phyloP scores from a whole-genome alignment of 2,888 invertebrate species.

The Diloba caeruleocephala region DNA sequence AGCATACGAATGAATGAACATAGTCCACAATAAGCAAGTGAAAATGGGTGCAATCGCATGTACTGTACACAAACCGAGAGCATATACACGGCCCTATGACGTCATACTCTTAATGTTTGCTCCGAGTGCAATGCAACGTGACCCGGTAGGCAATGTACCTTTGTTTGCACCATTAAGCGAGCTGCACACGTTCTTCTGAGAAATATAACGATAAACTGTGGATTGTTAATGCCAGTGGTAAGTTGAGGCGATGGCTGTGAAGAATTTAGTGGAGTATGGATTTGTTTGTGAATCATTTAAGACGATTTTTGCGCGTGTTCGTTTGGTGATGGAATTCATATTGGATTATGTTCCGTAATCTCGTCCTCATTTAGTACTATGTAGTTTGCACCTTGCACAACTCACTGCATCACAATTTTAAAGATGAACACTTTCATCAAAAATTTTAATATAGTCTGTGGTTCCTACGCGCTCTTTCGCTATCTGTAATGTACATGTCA shows the following conservation, averaged over 20 bases:
- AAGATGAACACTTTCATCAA: too few relatives aligned
- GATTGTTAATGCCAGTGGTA: constrained; percentile 39
- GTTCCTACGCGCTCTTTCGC: too few relatives aligned
- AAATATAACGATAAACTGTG: constrained; percentile 45
- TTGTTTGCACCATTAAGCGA: constrained; percentile 46
- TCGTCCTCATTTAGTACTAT: too few relatives aligned
- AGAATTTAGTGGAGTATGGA: constrained; percentile 20
- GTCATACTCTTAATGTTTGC: constrained; percentile 35
- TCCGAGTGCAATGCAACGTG: constrained; percentile 49
- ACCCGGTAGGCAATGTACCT: constrained; percentile 52
- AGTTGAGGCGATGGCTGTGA: constrained; percentile 30
- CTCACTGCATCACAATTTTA: too few relatives aligned
- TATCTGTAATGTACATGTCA: too few relatives aligned
- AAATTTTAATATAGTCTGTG: too few relatives aligned
- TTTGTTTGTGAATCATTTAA: constrained; percentile 30
- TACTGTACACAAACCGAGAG: not conserved
- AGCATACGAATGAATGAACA: too few relatives aligned
- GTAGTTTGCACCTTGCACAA: too few relatives aligned
- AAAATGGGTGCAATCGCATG: constrained; percentile 2
- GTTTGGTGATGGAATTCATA: constrained; percentile 5
- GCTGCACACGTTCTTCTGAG: constrained; percentile 49
- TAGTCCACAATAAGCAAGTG: too few relatives aligned
- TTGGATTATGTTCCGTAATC: constrained; percentile 1
- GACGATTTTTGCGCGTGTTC: constrained; percentile 12
- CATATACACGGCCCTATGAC: constrained; percentile 21